phyloP scores from a whole-genome alignment of 2,888 invertebrate species.

The Lithosia quadra region DNA sequence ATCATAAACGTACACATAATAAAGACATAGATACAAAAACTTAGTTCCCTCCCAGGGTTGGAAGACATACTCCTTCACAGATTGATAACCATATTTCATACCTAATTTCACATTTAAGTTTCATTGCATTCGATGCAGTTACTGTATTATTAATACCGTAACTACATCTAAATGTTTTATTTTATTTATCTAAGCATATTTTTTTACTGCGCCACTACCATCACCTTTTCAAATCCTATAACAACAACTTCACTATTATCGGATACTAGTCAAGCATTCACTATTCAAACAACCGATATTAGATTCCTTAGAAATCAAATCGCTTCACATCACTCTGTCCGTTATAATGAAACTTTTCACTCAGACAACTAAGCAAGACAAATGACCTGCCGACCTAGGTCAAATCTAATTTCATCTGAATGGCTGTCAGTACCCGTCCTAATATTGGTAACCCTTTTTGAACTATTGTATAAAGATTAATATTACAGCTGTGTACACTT shows the following conservation, averaged over 20 bases:
- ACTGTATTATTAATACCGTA: too few species aligned
- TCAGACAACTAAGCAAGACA: conserved; percentile 56
- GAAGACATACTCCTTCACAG: too few species aligned
- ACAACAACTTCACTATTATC: neutral
- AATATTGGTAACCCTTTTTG: conserved; percentile 15
- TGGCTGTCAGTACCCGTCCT: conserved; percentile 31
- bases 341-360: conserved; percentile 42
- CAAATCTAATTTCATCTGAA: conserved; percentile 49
- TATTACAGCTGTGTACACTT: conserved; percentile 7
- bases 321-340: conserved; percentile 21
- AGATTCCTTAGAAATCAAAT: conserved; percentile 24
- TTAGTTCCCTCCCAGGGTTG: too few species aligned
- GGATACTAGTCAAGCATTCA: neutral
- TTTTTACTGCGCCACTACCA: neutral
- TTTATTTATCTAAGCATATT: neutral
- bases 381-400: conserved; percentile 54
- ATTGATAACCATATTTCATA: too few species aligned
- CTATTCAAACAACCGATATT: conserved; percentile 10
- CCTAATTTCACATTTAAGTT: too few species aligned
- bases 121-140: too few species aligned
- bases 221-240: too few species aligned
- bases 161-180: too few species aligned
- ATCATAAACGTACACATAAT: too few species aligned
- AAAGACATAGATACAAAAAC: too few species aligned
- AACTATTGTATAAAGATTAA: conserved; percentile 8